Base-by-base conservation (phyloP, 2,888 invertebrate genomes). In the Chloroclysta siterata region DNA sequence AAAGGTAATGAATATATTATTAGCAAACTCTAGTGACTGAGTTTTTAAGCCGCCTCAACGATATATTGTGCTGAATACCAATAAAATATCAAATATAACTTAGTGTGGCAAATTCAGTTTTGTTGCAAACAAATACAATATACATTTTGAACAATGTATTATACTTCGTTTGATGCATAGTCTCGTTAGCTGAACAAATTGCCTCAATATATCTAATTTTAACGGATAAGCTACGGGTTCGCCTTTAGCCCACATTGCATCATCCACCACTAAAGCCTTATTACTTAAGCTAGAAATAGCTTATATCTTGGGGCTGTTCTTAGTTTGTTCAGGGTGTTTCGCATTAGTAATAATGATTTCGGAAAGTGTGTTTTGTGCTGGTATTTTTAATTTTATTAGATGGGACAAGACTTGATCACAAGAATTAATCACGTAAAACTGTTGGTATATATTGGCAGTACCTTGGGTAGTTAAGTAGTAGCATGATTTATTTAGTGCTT, bases 111-210 rank as follows among this genome's bases (percentile, higher is more conserved):
- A 46, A 17, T 46, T 17, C 46, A 10, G 46, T 44, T 17, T 46
- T 17, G 11, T 46, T 14, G 4, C 0, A 47, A 44, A 47, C 15
- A 46, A 29, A 53, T 54, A 29, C 33, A 46, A 33, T 36, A 5
- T 51, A 33, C 28, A 51, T 17, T 51, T 39, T 39, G 11, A 39
- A 60, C 62, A 60, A 47, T 63, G 53, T 63, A 63, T 67, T 22
- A n/a, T n/a, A 22, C 22, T 54, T 50, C 36, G 62, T 53, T 64
- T 63, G 53, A 53, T 61, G 57, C 53, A 61, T 67, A 56, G 39
- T 53, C 56, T 64, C 48, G 54, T 60, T 66, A 52, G 47, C 22
- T 15, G 44, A 62, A 64, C 68, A 60, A 63, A 68, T 68, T 60
- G 60, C 59, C 46, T 17, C 63, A 36, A 52, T 63, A 44, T 58